Evolutionary conservation across 2,113 vertebrate genomes (phyloP).

Genomic region (Phaethornis superciliosus): DNA sequence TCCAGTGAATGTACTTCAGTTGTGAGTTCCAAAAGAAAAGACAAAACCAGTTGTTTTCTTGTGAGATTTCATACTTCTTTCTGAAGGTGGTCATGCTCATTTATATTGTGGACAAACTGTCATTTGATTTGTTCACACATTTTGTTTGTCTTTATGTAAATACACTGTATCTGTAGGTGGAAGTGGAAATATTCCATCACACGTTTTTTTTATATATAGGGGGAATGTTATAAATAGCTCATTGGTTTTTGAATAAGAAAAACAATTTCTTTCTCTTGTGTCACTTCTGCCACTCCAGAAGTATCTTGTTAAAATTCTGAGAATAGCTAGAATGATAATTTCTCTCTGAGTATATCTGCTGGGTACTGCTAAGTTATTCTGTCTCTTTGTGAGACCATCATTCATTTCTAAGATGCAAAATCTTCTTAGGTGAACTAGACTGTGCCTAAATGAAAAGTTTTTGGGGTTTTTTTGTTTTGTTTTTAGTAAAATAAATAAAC

Average conservation of each 20-base stretch:
- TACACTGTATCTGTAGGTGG: background rate
- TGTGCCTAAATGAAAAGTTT: background rate
- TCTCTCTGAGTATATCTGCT: background rate
- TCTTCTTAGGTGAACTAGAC: background rate
- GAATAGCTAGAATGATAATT: background rate
- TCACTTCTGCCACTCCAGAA: background rate
- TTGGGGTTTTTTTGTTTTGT: background rate
- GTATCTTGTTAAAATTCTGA: background rate
- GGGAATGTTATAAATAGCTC: background rate
- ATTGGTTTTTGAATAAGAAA: background rate
- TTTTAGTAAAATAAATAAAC: background rate
- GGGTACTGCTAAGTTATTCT: background rate
- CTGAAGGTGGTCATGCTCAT: background rate
- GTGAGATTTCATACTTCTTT: background rate
- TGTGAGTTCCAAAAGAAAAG: background rate
- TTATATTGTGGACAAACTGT: background rate
- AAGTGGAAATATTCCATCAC: background rate
- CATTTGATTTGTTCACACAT: background rate
- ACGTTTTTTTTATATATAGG: background rate
- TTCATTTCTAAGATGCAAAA: background rate
- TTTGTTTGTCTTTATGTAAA: background rate
- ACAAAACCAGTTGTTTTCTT: background rate
- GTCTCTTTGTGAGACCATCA: accelerated
- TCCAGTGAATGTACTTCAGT: background rate
- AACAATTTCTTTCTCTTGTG: background rate